phyloP scores from a whole-genome alignment of 2,113 vertebrate species.

The Proterorhinus semilunaris region DNA sequence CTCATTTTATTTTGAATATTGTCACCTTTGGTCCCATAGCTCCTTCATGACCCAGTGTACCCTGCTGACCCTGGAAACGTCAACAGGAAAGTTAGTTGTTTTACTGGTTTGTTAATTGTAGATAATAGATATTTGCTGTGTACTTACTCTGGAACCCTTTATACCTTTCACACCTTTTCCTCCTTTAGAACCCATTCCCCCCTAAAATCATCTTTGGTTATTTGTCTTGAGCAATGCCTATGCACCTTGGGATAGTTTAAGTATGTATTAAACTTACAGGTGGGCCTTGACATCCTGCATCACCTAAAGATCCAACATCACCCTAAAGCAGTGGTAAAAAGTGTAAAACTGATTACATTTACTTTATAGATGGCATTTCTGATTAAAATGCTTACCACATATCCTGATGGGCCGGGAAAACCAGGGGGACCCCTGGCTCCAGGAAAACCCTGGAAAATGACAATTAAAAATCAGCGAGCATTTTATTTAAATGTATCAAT shows the following conservation, averaged over 20 bases:
- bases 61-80: slow-evolving; percentile 70
- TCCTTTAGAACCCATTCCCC: slow-evolving; percentile 65
- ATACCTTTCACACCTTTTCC: slow-evolving; percentile 68
- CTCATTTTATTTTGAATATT: not conserved
- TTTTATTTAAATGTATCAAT: not conserved
- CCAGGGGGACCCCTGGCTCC: slow-evolving; percentile 72
- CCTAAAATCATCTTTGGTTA: slow-evolving; percentile 45
- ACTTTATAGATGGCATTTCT: not conserved
- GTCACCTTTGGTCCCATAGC: slow-evolving; percentile 62
- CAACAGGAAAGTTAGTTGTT: not conserved
- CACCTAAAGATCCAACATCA: slow-evolving; percentile 59
- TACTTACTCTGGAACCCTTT: slow-evolving; percentile 75
- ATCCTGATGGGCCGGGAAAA: slow-evolving; percentile 64
- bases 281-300: slow-evolving; percentile 68
- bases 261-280: slow-evolving; percentile 48
- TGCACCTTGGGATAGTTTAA: not conserved
- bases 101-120: not conserved
- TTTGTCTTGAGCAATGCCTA: not conserved
- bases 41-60: slow-evolving; percentile 63
- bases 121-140: not conserved
- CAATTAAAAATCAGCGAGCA: not conserved
- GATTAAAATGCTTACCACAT: slow-evolving; percentile 50
- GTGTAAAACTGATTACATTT: not conserved
- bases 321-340: slow-evolving; percentile 59
- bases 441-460: slow-evolving; percentile 55